phyloP scores from a whole-genome alignment of 2,888 invertebrate species.

The Xestia xanthographa region DNA sequence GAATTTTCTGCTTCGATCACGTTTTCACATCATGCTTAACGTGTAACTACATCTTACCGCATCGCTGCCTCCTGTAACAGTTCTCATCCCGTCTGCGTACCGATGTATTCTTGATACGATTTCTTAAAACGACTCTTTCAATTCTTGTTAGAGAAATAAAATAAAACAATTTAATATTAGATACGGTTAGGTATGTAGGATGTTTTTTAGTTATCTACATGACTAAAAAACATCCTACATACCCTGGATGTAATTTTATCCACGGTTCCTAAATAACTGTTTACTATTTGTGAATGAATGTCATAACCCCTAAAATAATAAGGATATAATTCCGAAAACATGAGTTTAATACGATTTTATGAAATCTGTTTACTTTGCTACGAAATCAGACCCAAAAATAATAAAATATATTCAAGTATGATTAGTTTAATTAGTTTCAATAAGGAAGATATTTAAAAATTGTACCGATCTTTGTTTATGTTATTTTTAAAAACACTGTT shows the following conservation, averaged over 20 bases:
- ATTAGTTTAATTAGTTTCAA: background rate
- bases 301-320: background rate
- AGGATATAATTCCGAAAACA: background rate
- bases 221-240: too few species aligned
- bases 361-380: too few species aligned
- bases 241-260: too few species aligned
- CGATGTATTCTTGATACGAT: background rate
- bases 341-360: background rate
- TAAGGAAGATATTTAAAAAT: background rate
- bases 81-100: constrained; percentile 69
- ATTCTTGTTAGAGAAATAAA: background rate
- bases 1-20: constrained; percentile 59
- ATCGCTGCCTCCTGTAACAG: constrained; percentile 73
- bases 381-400: background rate
- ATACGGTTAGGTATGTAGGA: too few species aligned
- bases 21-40: constrained; percentile 59
- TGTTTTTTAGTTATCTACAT: too few species aligned
- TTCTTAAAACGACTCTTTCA: background rate
- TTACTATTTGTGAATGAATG: background rate
- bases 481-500: too few species aligned
- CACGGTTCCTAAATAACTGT: too few species aligned
- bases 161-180: too few species aligned
- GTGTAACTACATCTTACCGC: constrained; percentile 64
- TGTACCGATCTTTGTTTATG: background rate
- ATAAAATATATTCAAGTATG: background rate